Evolutionary conservation across 2,113 vertebrate species (phyloP).

Genomic region (Acrocephalus kingi): DNA sequence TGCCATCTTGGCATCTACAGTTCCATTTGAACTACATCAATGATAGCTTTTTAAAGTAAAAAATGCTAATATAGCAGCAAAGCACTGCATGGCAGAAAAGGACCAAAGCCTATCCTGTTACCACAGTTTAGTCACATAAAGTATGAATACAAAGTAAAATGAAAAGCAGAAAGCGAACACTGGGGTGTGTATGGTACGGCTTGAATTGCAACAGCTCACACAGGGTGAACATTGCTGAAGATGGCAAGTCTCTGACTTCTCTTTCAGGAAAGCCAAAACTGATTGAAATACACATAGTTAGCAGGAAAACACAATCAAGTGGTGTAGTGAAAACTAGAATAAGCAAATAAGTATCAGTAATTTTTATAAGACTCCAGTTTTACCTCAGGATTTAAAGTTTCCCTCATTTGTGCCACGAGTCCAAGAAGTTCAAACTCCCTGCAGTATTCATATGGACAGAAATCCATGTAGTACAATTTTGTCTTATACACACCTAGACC

Average conservation of each 20-base stretch:
- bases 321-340: not conserved
- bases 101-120: not conserved
- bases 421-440: not conserved
- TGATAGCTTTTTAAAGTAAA: not conserved
- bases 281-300: not conserved
- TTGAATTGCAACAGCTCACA: not conserved
- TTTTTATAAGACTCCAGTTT: not conserved
- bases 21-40: not conserved
- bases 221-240: not conserved
- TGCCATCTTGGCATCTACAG: not conserved
- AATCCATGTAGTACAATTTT: not conserved
- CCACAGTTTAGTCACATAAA: not conserved
- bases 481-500: not conserved
- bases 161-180: not conserved
- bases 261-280: not conserved
- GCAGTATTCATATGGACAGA: not conserved
- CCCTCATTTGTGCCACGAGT: not conserved
- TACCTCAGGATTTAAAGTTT: not conserved
- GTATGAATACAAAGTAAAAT: not conserved
- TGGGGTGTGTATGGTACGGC: fast-evolving
- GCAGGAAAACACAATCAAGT: not conserved
- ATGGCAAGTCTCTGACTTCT: not conserved
- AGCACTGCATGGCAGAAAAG: not conserved
- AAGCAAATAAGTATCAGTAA: not conserved
- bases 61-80: not conserved